phyloP scores from a whole-genome alignment of 1,140 invertebrate species.

The Drosophila teissieri region DNA sequence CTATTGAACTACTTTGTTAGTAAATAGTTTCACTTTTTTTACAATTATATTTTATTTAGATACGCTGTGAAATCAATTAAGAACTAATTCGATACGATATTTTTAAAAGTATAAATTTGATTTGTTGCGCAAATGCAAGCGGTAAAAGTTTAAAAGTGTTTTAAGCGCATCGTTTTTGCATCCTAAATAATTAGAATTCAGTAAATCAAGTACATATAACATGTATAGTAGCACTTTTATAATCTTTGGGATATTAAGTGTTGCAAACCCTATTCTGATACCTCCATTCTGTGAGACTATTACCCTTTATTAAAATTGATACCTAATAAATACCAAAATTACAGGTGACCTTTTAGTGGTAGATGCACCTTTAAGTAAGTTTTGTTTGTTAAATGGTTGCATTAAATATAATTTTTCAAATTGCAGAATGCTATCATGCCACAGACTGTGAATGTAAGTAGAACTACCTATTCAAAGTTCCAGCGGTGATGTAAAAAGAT shows the following conservation, averaged over 20 bases:
- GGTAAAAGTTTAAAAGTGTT: neutral
- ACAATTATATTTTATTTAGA: too few relatives aligned
- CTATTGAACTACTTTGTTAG: too few relatives aligned
- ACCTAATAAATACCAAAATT: neutral
- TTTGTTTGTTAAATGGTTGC: neutral
- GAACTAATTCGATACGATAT: neutral
- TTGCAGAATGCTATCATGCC: neutral
- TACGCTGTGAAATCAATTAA: neutral
- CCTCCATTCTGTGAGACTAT: slow-evolving; percentile 1
- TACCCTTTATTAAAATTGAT: neutral
- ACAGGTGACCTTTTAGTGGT: neutral
- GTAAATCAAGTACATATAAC: neutral
- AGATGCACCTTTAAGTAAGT: neutral
- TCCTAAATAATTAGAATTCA: too few relatives aligned
- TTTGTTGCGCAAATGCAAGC: neutral
- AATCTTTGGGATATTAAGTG: neutral
- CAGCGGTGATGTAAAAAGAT: too few relatives aligned
- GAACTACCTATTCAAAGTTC: too few relatives aligned
- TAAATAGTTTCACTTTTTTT: too few relatives aligned
- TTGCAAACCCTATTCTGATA: neutral
- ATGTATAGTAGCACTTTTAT: neutral
- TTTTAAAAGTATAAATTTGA: neutral
- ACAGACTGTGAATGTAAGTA: neutral
- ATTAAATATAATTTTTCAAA: neutral
- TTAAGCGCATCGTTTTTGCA: too few relatives aligned